A percentile compares a stretch with the other conserved stretches of the same genome.
These are phyloP conservation scores for Agrotis ipsilon DNA, from an alignment of 2,888 invertebrate genomes.

Conservation along the genomic window DNA sequence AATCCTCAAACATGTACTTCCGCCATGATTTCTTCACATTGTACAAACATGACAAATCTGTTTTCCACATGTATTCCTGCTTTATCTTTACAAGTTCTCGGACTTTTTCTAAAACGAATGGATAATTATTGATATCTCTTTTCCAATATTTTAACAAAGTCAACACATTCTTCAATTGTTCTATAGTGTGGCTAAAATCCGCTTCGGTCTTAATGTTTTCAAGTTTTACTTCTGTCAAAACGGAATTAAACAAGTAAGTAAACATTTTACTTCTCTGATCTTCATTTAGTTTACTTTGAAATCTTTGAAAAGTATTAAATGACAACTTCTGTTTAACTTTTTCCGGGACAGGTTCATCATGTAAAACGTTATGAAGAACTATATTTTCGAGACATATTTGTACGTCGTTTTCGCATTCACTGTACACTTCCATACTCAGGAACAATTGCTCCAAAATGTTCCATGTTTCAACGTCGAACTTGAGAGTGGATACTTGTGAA, in stretches of 20 bases:
- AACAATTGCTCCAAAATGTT: slow-evolving; percentile 78
- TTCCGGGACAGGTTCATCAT: slow-evolving; percentile 75
- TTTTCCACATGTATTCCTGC: slow-evolving; percentile 66
- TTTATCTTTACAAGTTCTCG: slow-evolving; percentile 72
- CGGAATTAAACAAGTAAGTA: slow-evolving; percentile 71
- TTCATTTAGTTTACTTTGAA: slow-evolving; percentile 68
- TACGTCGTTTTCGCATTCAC: slow-evolving; percentile 71
- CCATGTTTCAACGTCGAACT: slow-evolving; percentile 76
- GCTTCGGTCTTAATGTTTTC: slow-evolving; percentile 63
- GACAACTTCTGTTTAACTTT: slow-evolving; percentile 77
- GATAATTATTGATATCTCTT: slow-evolving; percentile 72
- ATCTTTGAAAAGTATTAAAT: slow-evolving; percentile 71
- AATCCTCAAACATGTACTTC: slow-evolving; percentile 78
- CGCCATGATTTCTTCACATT: slow-evolving; percentile 77
- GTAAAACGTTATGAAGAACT: slow-evolving; percentile 75
- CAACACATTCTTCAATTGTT: slow-evolving; percentile 65
- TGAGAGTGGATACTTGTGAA: slow-evolving; percentile 67
- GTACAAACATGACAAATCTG: slow-evolving; percentile 71
- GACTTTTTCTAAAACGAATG: slow-evolving; percentile 70
- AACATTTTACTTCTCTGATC: slow-evolving; percentile 76
- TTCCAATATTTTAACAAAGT: slow-evolving; percentile 76
- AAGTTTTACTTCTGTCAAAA: slow-evolving; percentile 63
- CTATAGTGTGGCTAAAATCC: slow-evolving; percentile 65
- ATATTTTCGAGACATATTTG: slow-evolving; percentile 75
- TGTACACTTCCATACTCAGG: slow-evolving; percentile 81